Evolutionary conservation across 2,113 vertebrate species (phyloP).

Genomic region (Petromus typicus): DNA sequence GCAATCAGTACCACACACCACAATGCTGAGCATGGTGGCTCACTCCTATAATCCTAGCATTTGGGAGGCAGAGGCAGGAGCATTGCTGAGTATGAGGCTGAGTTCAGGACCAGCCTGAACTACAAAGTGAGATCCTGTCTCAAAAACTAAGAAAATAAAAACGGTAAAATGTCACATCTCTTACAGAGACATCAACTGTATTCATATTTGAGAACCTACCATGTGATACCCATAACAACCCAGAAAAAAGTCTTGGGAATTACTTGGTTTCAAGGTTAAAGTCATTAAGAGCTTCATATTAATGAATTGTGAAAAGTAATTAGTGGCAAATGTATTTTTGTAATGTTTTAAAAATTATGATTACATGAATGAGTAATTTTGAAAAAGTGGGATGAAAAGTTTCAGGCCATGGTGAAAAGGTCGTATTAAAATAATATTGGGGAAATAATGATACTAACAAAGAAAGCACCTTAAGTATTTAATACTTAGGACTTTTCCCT

Average conservation of each 20-base stretch:
- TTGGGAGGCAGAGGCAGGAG: too few species aligned
- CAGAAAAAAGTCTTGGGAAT: conserved; percentile 30
- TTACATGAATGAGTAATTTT: conserved; percentile 33
- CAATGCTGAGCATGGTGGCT: too few species aligned
- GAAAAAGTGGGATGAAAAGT: neutral
- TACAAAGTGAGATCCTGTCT: too few species aligned
- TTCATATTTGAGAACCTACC: conserved; percentile 13
- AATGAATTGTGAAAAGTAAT: conserved; percentile 3
- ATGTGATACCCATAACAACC: neutral
- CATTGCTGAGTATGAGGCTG: too few species aligned
- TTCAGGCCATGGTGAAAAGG: neutral
- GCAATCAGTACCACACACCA: too few species aligned
- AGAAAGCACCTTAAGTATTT: conserved; percentile 37
- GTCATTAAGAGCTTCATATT: conserved; percentile 20
- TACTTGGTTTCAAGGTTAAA: conserved; percentile 31
- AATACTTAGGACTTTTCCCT: conserved; percentile 1
- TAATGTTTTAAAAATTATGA: conserved; percentile 28
- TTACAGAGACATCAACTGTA: neutral
- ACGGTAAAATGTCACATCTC: conserved; percentile 1
- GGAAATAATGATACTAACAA: conserved; percentile 40
- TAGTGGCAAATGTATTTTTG: conserved; percentile 21
- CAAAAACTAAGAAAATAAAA: too few species aligned
- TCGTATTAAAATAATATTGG: neutral
- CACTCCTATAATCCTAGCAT: too few species aligned
- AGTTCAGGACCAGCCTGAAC: too few species aligned